Base-by-base conservation (phyloP, 2,113 vertebrate genomes). In the Cinclus mexicanus region DNA sequence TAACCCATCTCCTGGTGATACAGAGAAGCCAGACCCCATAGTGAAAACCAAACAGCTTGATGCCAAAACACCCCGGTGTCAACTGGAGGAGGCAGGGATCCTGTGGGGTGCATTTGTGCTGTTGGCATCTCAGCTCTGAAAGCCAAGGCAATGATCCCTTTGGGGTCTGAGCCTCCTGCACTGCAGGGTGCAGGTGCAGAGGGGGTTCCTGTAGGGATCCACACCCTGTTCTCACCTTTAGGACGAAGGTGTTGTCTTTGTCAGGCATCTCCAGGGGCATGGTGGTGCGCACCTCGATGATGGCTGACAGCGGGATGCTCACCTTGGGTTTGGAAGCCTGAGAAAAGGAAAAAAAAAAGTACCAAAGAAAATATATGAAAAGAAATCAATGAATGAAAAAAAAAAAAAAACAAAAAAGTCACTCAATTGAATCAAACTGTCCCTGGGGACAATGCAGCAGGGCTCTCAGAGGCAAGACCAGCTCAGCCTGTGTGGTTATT, bases 251-350 rank as follows among this genome's bases (percentile, higher is more conserved):
- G 97, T 99, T 99, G 98, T 99, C 99, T 86, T 99, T 99, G 97
- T 99, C 99, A 0, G 99, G 99, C 99, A 99, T 99, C 98, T 99
- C 99, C 97, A 99, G 96, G 0, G 99, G 99, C 99, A 99, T 99
- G 69, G 99, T 99, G 92, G 99, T 99, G 91, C 99, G 98, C 75
- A 99, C 99, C 97, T 99, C 99, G 31, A 99, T 98, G 64, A 99
- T 99, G 89, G 99, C 98, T 0, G 99, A 98, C 42, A 99, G 98
- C 1, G 99, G 99, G 96, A 99, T 98, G 97, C 98, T 99, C 91
- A 99, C 98, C 97, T 99, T 99, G 76, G 99, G 98, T 94, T 99
- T 99, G 76, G 99, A 99, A 28, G 99, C 99, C 99, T 99, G 95
- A 61, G 35, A 59, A 23, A 57, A 52, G 16, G 2, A 11, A 31